These are phyloP conservation scores for Creontiades dilutus DNA, from an alignment of 2,888 invertebrate genomes.

Conservation along the genomic window DNA sequence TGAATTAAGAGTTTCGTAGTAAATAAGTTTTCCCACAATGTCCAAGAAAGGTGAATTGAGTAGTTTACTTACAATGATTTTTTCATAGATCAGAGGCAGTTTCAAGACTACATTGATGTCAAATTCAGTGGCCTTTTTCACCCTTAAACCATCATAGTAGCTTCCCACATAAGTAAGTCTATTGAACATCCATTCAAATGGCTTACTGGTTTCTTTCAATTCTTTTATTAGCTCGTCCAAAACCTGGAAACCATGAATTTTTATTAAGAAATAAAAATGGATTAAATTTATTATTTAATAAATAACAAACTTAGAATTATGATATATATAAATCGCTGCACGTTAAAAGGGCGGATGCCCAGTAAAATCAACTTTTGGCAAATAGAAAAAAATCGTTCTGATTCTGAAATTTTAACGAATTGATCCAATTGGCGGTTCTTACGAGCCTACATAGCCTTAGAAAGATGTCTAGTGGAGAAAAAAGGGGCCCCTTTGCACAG, in stretches of 20 bases:
- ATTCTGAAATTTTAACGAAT: not conserved
- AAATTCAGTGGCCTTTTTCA: constrained; percentile 82
- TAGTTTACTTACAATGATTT: constrained; percentile 67
- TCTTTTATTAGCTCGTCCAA: constrained; percentile 38
- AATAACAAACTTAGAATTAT: not conserved
- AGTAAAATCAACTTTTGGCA: too few relatives aligned
- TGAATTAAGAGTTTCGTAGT: too few relatives aligned
- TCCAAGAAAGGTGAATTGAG: too few relatives aligned
- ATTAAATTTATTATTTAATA: not conserved
- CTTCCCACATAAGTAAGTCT: constrained; percentile 80
- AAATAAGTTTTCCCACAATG: too few relatives aligned
- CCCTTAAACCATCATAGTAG: constrained; percentile 82
- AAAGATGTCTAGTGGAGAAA: not conserved
- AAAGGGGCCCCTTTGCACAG: too few relatives aligned
- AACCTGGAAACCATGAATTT: constrained; percentile 43
- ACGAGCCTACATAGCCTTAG: not conserved
- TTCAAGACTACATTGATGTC: constrained; percentile 82
- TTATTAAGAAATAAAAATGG: not conserved
- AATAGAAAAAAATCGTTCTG: not conserved
- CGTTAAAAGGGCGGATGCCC: too few relatives aligned
- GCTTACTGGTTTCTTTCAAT: constrained; percentile 52
- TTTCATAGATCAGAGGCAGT: constrained; percentile 69
- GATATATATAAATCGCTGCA: not conserved
- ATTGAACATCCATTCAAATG: constrained; percentile 68
- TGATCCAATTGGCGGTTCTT: too few relatives aligned